Conservation (phyloP, 2,888 invertebrate genomes). For the Atrina japonica region DNA sequence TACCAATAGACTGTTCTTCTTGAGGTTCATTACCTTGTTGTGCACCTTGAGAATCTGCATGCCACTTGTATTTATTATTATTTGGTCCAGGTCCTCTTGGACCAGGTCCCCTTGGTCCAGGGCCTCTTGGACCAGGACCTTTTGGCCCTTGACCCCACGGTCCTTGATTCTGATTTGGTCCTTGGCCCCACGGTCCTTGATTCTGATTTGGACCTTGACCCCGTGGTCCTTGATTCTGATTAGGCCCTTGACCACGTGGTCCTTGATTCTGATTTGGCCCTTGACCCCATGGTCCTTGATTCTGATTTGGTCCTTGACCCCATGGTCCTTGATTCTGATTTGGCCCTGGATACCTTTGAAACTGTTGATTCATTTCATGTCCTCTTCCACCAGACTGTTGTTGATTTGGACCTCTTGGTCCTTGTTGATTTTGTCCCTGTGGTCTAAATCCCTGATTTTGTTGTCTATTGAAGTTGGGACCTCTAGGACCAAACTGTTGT, state of each 20-base stretch:
- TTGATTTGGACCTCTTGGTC: constrained; percentile 37
- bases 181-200: constrained; percentile 34
- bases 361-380: neutral
- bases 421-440: constrained; percentile 22
- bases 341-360: constrained; percentile 10
- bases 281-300: constrained; percentile 11
- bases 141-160: constrained; percentile 34
- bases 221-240: constrained; percentile 25
- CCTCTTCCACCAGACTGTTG: constrained; percentile 18
- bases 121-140: constrained; percentile 26
- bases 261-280: constrained; percentile 19
- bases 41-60: neutral
- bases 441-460: constrained; percentile 17
- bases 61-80: neutral
- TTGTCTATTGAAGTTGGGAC: neutral
- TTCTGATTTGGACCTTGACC: constrained; percentile 25
- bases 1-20: neutral
- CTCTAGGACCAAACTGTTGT: constrained; percentile 18
- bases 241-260: constrained; percentile 34
- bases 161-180: constrained; percentile 29
- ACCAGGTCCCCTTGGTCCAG: constrained; percentile 7
- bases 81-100: constrained; percentile 31
- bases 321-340: constrained; percentile 18
- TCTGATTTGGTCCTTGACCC: constrained; percentile 32
- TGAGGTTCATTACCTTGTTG: neutral